Evolutionary conservation across 30 jellyfish, hydroid and myxozoan species (phyloP), one percentile per base, ranked within the genome.

Genomic region (Rhopilema esculentum): DNA sequence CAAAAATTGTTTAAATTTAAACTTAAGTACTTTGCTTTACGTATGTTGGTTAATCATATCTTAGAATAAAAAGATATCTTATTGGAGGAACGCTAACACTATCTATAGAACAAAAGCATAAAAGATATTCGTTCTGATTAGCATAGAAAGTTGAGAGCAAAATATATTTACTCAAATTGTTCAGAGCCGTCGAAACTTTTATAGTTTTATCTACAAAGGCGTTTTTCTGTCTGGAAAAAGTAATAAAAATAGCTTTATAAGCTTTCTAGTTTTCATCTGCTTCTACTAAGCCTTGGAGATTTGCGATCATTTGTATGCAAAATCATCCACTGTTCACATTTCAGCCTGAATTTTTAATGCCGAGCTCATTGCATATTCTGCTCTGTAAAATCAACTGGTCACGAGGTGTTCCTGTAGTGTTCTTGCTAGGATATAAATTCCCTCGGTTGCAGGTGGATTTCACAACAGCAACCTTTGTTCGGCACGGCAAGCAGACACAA

Each of bases 381-480:
- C 62, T 66, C 77, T 32, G 49, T 23, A 32, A 66, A 65, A 4
- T 75, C 74, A 75, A 75, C 23, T 50, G 86, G 30, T 57, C 64
- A 71, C 82, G 82, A 71, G 82, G 82, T 25, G 22, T 71, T 49
- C 6, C 32, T 75, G 74, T 28, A 23, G 61, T 28, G 63, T 75
- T n/a, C 29, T 75, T 51, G 50, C 16, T 15, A 74, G 74, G 76
- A 19, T 71, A 76, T 76, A 76, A 76, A 71, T 21, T 50, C 66
- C 49, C 87, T 51, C 63, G 77, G 63, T 30, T 76, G 87, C 87
- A 76, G 87, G 87, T 76, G 87, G 87, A 76, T 30, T 40, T 75
- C 83, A 75, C 51, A 27, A 75, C 85, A 75, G 72, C 48, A 49
- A 23, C 52, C 70, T 61, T 79, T 79, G 72, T 79, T 63, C 62